phyloP scores from a whole-genome alignment of 2,797 vertebrate genomes.

The Tenualosa ilisha region DNA sequence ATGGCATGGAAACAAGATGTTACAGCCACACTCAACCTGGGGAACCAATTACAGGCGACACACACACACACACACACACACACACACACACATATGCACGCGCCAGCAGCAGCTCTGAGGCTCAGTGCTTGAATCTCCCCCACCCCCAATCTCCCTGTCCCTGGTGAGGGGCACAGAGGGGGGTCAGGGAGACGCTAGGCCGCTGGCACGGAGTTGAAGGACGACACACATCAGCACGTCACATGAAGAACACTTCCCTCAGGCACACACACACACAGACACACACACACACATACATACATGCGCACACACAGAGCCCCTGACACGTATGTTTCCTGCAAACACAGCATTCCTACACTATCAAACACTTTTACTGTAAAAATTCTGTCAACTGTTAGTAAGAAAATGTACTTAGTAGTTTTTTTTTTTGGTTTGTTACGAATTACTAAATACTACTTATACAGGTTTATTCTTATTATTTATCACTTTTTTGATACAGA shows the following conservation, averaged over 20 bases:
- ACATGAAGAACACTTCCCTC: conserved; percentile 22
- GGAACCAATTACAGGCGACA: conserved; percentile 57
- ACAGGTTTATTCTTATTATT: too few relatives aligned
- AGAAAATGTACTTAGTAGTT: too few relatives aligned
- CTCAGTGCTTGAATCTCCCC: neutral
- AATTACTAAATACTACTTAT: too few relatives aligned
- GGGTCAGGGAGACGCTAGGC: neutral
- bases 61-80: conserved; percentile 16
- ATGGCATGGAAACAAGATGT: conserved; percentile 62
- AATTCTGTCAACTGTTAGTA: too few relatives aligned
- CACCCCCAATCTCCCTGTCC: neutral
- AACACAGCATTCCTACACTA: neutral
- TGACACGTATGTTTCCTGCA: neutral
- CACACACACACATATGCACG: neutral
- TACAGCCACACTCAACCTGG: conserved; percentile 57
- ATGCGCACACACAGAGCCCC: neutral
- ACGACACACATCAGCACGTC: conserved; percentile 22
- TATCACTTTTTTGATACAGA: neutral
- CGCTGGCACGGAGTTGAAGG: conserved; percentile 8
- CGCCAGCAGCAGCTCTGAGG: neutral
- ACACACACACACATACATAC: neutral
- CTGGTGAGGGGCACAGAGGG: neutral
- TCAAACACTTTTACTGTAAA: neutral
- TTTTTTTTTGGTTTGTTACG: too few relatives aligned
- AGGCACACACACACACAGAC: neutral